phyloP scores from a whole-genome alignment of 2,113 vertebrate species.

The Copsychus sechellarum region DNA sequence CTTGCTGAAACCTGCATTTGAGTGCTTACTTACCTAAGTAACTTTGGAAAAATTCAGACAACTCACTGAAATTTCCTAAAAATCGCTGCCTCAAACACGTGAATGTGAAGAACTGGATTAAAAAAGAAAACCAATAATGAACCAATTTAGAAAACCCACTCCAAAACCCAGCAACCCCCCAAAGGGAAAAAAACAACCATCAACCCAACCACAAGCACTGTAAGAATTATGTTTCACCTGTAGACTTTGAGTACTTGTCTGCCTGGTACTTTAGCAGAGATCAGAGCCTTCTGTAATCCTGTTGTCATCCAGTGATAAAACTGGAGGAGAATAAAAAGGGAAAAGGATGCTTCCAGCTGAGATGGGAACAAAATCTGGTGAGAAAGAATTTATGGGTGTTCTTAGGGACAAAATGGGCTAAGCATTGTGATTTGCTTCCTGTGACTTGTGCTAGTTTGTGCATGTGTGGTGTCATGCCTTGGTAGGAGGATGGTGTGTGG shows the following conservation, averaged over 20 bases:
- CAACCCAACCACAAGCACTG: not conserved
- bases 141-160: rapidly evolving
- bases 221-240: not conserved
- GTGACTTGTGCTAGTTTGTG: not conserved
- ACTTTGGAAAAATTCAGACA: not conserved
- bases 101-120: not conserved
- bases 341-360: not conserved
- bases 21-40: not conserved
- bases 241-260: not conserved
- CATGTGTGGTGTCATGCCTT: rapidly evolving
- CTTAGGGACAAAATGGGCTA: not conserved
- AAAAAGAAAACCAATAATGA: rapidly evolving
- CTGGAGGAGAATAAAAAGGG: not conserved
- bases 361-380: not conserved
- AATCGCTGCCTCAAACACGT: rapidly evolving
- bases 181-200: not conserved
- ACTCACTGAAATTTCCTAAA: not conserved
- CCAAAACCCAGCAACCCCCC: not conserved
- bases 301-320: not conserved
- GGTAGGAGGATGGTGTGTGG: not conserved
- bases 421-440: not conserved
- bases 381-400: not conserved
- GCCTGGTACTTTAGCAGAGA: not conserved
- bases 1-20: not conserved
- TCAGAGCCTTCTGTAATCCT: not conserved